Evolutionary conservation across 2,888 invertebrate genomes (phyloP).

Genomic region (Cataglyphis albicans): DNA sequence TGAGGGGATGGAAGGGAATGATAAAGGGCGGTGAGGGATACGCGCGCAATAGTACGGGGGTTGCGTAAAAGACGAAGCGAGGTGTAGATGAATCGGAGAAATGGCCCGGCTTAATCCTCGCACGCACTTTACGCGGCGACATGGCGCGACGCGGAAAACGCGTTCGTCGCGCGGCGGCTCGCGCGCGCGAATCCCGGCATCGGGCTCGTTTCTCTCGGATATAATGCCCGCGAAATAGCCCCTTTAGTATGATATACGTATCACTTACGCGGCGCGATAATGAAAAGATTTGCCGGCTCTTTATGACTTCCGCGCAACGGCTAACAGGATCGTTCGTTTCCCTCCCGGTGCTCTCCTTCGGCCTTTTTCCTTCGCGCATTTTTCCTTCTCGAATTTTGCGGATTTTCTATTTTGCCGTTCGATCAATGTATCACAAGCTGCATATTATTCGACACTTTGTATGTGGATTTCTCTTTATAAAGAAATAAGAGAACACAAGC

Average conservation of each 20-base stretch:
- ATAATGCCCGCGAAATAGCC: slow-evolving; percentile 82
- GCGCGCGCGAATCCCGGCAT: slow-evolving; percentile 58
- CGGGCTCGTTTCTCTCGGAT: slow-evolving; percentile 74
- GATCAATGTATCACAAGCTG: background rate
- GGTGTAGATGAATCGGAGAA: slow-evolving; percentile 56
- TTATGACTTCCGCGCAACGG: slow-evolving; percentile 82
- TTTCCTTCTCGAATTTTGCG: slow-evolving; percentile 43
- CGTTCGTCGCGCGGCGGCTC: slow-evolving; percentile 43
- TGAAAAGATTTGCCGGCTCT: slow-evolving; percentile 85
- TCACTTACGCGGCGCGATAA: slow-evolving; percentile 85
- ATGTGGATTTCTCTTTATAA: background rate
- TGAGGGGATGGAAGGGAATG: slow-evolving; percentile 6
- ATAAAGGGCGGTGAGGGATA: background rate
- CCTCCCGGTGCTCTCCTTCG: slow-evolving; percentile 64
- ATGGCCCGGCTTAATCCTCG: slow-evolving; percentile 71
- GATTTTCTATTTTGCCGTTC: slow-evolving; percentile 55
- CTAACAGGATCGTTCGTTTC: slow-evolving; percentile 74
- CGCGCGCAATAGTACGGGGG: background rate
- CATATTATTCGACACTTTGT: background rate
- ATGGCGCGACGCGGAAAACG: slow-evolving; percentile 64
- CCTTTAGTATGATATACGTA: slow-evolving; percentile 85
- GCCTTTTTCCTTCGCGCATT: slow-evolving; percentile 64
- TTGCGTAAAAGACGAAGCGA: slow-evolving; percentile 7
- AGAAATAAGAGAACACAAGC: background rate
- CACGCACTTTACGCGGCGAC: slow-evolving; percentile 73